Percentiles rank a stretch among this genome's conserved stretches.
Evolutionary conservation across 2,797 vertebrate genomes (phyloP).

Genomic region (Rousettus madagascariensis): DNA sequence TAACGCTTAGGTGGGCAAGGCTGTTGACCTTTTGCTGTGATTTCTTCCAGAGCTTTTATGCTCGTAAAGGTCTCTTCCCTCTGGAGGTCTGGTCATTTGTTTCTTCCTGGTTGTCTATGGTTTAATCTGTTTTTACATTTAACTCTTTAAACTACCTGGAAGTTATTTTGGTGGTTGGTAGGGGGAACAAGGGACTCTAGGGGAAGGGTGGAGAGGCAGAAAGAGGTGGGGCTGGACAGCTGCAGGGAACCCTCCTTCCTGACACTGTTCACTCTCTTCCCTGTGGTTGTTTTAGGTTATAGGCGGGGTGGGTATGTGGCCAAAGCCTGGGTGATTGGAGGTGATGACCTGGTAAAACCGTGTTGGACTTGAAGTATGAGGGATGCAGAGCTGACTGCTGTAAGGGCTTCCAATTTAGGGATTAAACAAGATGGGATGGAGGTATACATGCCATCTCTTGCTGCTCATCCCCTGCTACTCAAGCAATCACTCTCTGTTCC

Average conservation of each 20-base stretch:
- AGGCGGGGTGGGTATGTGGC: not conserved
- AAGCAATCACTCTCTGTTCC: not conserved
- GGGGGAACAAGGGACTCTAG: no score
- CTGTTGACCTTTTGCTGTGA: not conserved
- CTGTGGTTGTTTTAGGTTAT: not conserved
- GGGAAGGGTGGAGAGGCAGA: not conserved
- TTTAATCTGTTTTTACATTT: not conserved
- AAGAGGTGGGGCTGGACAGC: not conserved
- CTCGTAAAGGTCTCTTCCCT: not conserved
- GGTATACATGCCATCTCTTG: accelerated
- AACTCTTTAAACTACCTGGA: not conserved
- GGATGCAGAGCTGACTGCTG: not conserved
- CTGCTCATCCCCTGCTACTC: not conserved
- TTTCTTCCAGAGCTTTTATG: not conserved
- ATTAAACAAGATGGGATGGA: not conserved
- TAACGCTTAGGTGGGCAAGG: not conserved
- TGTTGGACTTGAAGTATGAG: not conserved
- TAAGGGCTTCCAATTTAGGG: not conserved
- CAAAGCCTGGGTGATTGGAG: not conserved
- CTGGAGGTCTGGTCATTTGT: not conserved
- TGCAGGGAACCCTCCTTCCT: not conserved
- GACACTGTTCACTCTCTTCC: accelerated
- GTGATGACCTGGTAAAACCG: not conserved
- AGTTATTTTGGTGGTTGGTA: not conserved
- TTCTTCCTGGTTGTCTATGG: not conserved